Base-by-base conservation (phyloP, 2,113 vertebrate genomes). In the Hemiprocne comata region DNA sequence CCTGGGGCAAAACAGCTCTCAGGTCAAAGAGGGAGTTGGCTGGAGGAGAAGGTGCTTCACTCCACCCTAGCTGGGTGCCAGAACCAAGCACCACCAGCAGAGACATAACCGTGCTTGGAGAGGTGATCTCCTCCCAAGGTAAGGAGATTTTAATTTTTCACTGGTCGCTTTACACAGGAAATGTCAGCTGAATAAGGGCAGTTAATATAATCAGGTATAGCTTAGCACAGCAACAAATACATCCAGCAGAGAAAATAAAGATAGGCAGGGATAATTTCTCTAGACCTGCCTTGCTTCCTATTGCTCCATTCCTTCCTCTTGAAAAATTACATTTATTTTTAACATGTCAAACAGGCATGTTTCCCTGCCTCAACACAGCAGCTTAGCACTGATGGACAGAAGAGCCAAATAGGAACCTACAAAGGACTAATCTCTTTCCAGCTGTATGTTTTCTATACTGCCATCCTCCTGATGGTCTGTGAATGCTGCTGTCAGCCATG, bases 101-200 rank as follows among this genome's bases (percentile, higher is more conserved):
- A 60, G 55, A 78, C 57, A 70, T 0, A 0, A 62, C 9, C n/a
- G n/a, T 1, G 14, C 40, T 13, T 24, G 26, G 9, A 21, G 34
- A 50, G 13, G 58, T 40, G 75, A 95, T 84, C 91, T 85, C 65
- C 38, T 90, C 48, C 36, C 3, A 2, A 70, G 67, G 71, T 40
- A 90, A 97, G 75, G 92, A 84, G 84, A 65, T 80, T 79, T 93
- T 76, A n/a, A 91, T 90, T 96, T 86, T 91, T 71, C 53, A 66
- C 46, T 53, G 51, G 60, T 89, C 36, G 48, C 82, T 79, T 96
- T 83, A 91, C 70, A 96, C 91, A 97, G 96, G 96, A 98, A 97
- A 96, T 6, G 1, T 69, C 77, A 92, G 79, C 71, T 90, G 67
- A 95, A 96, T 17, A 24, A 71, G 42, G 44, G 38, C 57, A 71